Percentiles rank a stretch among this genome's conserved stretches.
Evolutionary conservation across 2,113 vertebrate species (phyloP).

Genomic region (Colinus virginianus): DNA sequence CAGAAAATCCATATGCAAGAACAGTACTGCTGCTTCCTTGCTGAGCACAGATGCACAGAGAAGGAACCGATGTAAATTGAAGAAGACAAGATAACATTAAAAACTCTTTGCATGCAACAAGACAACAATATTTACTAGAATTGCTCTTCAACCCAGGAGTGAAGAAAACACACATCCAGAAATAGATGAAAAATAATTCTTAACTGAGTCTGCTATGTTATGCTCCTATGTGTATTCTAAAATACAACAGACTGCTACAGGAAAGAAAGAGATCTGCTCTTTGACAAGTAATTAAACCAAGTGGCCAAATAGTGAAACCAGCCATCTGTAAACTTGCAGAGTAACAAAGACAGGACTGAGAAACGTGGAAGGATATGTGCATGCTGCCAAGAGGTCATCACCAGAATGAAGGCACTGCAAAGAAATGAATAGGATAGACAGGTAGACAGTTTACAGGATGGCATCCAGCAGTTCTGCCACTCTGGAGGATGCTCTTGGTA

Average conservation of each 20-base stretch:
- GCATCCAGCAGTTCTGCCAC: neutral
- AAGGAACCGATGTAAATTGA: constrained; percentile 1
- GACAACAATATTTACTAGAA: constrained; percentile 7
- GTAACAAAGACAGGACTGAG: neutral
- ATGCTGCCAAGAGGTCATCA: neutral
- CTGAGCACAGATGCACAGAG: constrained; percentile 10
- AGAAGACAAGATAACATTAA: neutral
- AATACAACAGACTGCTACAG: neutral
- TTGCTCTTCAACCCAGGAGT: neutral
- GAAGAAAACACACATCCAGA: constrained; percentile 30
- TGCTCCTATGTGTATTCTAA: neutral
- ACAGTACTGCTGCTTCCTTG: neutral
- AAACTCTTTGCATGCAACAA: neutral
- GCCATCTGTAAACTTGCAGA: neutral
- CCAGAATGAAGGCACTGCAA: neutral
- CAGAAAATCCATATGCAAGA: constrained; percentile 45
- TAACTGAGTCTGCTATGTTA: neutral
- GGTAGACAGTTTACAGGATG: neutral
- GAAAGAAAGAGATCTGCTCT: neutral
- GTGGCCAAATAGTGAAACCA: neutral
- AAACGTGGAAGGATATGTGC: neutral
- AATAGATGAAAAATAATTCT: neutral
- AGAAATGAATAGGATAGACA: neutral
- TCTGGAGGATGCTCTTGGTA: neutral
- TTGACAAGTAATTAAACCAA: neutral